Base-by-base conservation (phyloP, 1,140 invertebrate species). In the Drosophila micromelanica region DNA sequence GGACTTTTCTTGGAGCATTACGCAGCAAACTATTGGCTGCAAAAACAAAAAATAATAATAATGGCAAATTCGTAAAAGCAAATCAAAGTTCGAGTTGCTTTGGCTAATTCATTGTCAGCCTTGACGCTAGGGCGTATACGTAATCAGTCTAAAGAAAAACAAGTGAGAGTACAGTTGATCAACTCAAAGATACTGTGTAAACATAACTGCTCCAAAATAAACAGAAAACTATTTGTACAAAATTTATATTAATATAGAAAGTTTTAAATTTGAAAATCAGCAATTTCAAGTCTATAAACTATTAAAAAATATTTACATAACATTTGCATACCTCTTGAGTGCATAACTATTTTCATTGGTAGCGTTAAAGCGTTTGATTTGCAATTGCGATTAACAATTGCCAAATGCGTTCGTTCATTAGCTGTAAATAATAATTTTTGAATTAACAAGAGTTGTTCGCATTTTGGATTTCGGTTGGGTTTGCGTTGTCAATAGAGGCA, bases 51-150 rank as follows among this genome's bases (percentile, higher is more conserved):
- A 38, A 38, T 9, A n/a, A 27, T n/a, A 30, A 45, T 37, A 62
- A 54, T 54, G 59, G 38, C 59, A 51, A 70, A 57, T 65, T 68
- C 65, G 54, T 55, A 62, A 35, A 35, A 51, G 17, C 55, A 60
- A 59, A 48, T 78, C 42, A 17, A 46, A 48, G 32, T 52, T 43
- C 37, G 20, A 20, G 37, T 42, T 76, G 52, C 30, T 74, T 74
- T 11, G 15, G 23, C 64, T 46, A 59, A 80, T 64, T 78, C 57
- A 78, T 75, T 62, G 69, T 13, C 37, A 78, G 61, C 80, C 80
- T 82, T 82, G 80, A 70, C 67, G 48, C 42, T 42, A 43, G 80
- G 80, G 75, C 80, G 80, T 82, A 84, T 78, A 52, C 75, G 71
- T 72, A 82, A 78, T 82, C 56, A 20, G 27, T 51, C 15, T 12